phyloP scores from a whole-genome alignment of 2,113 vertebrate species.

The Taurulus bubalis region DNA sequence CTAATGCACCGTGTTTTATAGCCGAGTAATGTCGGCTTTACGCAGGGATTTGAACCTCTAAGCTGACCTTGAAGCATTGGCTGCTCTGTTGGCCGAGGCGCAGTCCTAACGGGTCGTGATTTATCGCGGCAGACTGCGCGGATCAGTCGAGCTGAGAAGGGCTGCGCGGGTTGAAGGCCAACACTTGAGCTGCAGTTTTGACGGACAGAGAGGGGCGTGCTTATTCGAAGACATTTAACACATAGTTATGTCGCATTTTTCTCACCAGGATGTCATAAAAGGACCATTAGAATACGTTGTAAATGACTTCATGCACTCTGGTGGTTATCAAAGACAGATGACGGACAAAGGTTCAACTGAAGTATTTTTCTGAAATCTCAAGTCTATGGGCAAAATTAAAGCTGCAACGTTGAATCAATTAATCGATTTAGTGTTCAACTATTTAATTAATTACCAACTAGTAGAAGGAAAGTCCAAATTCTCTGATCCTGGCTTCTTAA shows the following conservation, averaged over 20 bases:
- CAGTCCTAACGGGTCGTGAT: slow-evolving; percentile 53
- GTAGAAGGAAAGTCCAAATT: not conserved
- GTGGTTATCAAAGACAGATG: slow-evolving; percentile 43
- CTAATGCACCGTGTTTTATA: slow-evolving; percentile 77
- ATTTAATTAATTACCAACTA: not conserved
- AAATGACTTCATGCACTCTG: slow-evolving; percentile 11
- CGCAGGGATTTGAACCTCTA: slow-evolving; percentile 71
- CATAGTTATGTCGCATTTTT: slow-evolving; percentile 3
- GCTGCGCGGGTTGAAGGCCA: slow-evolving; percentile 38
- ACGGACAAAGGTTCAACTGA: slow-evolving; percentile 30
- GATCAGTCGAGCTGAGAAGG: slow-evolving; percentile 41
- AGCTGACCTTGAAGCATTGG: slow-evolving; percentile 67
- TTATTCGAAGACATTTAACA: slow-evolving; percentile 26
- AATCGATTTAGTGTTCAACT: not conserved
- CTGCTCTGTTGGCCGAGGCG: slow-evolving; percentile 48
- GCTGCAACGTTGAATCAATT: not conserved
- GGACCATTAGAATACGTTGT: slow-evolving; percentile 1
- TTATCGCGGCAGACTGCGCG: slow-evolving; percentile 40
- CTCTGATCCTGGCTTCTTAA: not conserved
- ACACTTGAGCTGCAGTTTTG: slow-evolving; percentile 23
- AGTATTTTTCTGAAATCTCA: not conserved
- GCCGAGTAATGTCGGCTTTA: slow-evolving; percentile 66
- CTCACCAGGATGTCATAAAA: slow-evolving; percentile 10
- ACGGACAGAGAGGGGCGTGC: not conserved
- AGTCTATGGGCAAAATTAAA: not conserved